phyloP scores from a whole-genome alignment of 1,140 invertebrate genomes.

The Littorina saxatilis region DNA sequence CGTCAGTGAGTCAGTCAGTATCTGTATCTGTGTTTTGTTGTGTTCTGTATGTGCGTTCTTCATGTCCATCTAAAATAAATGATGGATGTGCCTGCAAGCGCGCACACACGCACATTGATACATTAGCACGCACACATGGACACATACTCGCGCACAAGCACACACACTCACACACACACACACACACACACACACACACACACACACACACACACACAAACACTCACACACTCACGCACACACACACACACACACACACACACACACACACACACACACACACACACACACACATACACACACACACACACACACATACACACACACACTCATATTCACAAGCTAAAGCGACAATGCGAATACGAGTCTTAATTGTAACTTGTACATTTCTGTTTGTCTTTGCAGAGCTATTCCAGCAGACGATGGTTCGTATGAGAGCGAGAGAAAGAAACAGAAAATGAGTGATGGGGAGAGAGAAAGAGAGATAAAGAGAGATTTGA shows the following conservation, averaged over 20 bases:
- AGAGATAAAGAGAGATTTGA: too few relatives aligned
- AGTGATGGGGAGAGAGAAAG: too few relatives aligned
- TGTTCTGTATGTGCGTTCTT: neutral
- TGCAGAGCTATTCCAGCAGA: too few relatives aligned
- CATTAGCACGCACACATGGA: neutral
- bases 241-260: conserved; percentile 15
- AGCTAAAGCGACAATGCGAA: too few relatives aligned
- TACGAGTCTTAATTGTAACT: too few relatives aligned
- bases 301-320: too few relatives aligned
- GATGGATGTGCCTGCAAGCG: neutral
- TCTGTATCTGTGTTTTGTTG: neutral
- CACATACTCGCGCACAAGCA: neutral
- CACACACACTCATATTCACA: too few relatives aligned
- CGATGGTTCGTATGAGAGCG: too few relatives aligned
- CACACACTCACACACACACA: neutral
- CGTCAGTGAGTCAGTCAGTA: neutral
- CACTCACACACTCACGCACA: neutral
- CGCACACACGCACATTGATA: neutral
- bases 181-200: neutral
- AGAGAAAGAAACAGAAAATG: too few relatives aligned
- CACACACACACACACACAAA: neutral
- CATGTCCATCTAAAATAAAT: neutral
- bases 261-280: neutral
- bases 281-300: too few relatives aligned
- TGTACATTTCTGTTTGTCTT: too few relatives aligned